Evolutionary conservation across 1,140 invertebrate species (phyloP).

Genomic region (Marisa cornuarietis): DNA sequence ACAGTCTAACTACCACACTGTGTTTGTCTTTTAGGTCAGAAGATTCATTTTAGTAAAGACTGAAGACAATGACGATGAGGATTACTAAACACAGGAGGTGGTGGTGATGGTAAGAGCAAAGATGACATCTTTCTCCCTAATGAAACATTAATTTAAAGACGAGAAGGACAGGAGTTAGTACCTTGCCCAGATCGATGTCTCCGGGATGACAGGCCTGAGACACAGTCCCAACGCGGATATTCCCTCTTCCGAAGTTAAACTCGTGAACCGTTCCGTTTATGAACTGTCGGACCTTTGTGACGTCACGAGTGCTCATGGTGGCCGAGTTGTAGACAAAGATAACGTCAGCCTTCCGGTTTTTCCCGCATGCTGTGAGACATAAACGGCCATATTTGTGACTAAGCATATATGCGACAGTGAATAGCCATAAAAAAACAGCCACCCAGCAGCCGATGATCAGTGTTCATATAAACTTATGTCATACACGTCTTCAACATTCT

Average conservation of each 20-base stretch:
- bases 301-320: conserved; percentile 26
- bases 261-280: conserved; percentile 34
- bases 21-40: too few relatives aligned
- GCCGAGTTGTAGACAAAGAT: conserved; percentile 49
- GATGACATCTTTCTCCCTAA: too few relatives aligned
- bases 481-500: background rate
- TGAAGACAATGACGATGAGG: too few relatives aligned
- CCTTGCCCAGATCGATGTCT: conserved; percentile 39
- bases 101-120: too few relatives aligned
- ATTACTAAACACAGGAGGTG: too few relatives aligned
- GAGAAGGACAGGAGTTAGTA: background rate
- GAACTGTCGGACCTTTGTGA: conserved; percentile 37
- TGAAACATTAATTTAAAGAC: too few relatives aligned
- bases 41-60: too few relatives aligned
- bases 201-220: conserved; percentile 40
- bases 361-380: conserved; percentile 33
- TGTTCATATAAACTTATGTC: too few relatives aligned
- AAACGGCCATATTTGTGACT: background rate
- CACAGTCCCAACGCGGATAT: conserved; percentile 39
- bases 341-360: conserved; percentile 36
- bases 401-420: background rate
- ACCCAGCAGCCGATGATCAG: background rate
- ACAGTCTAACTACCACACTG: too few relatives aligned
- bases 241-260: conserved; percentile 37
- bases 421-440: background rate